These are phyloP conservation scores for Crenuchus spilurus DNA, from an alignment of 2,797 vertebrate genomes.

Conservation along the genomic window DNA sequence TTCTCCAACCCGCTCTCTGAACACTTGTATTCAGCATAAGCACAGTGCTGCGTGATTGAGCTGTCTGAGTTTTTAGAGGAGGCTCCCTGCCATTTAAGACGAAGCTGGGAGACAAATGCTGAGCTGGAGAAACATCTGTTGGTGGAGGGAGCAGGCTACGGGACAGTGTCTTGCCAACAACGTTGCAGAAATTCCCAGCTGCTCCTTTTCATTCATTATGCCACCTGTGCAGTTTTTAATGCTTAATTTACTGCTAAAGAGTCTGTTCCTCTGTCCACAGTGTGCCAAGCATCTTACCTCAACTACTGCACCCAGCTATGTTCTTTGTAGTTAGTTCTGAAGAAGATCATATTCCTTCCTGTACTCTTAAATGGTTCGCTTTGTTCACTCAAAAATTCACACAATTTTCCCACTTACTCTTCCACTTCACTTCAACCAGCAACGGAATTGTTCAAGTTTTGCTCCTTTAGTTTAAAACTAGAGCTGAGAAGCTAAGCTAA, in stretches of 20 bases:
- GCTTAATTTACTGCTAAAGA: conserved; percentile 59
- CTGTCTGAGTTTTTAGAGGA: conserved; percentile 26
- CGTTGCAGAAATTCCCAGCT: conserved; percentile 57
- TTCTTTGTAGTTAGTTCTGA: background rate
- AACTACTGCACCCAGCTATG: conserved; percentile 27
- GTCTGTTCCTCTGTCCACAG: conserved; percentile 44
- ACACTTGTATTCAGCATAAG: conserved; percentile 51
- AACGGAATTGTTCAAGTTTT: no score
- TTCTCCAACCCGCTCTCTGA: conserved; percentile 19
- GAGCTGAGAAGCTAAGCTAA: no score
- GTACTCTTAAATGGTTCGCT: no score
- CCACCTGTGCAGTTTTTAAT: conserved; percentile 60
- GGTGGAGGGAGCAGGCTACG: conserved; percentile 45
- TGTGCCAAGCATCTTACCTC: conserved; percentile 36
- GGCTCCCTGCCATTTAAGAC: conserved; percentile 51
- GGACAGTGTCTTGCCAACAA: conserved; percentile 28
- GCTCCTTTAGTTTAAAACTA: no score
- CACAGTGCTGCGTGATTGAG: conserved; percentile 49
- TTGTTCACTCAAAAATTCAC: no score
- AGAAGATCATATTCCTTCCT: no score
- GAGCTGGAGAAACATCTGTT: conserved; percentile 59
- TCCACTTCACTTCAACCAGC: no score
- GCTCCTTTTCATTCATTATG: conserved; percentile 50
- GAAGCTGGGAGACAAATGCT: conserved; percentile 57
- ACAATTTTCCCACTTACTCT: no score